Percentiles rank a stretch among this genome's conserved stretches.
phyloP scores from a whole-genome alignment of 2,888 invertebrate species.

The Polydrusus cervinus region DNA sequence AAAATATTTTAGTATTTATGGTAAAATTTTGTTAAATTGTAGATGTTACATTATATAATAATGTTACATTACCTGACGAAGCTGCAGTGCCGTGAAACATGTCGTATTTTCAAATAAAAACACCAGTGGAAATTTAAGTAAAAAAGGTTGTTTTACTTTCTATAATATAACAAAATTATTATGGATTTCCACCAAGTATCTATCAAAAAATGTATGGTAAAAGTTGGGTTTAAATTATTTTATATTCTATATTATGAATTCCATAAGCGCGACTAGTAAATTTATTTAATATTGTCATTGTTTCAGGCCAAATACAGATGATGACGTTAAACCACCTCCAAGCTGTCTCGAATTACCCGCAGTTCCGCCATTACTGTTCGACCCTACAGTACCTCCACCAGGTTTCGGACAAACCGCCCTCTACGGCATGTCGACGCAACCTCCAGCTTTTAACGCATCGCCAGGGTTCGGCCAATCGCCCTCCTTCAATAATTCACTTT shows the following conservation, averaged over 20 bases:
- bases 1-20: too few relatives aligned
- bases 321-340: background rate
- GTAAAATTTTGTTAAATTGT: too few relatives aligned
- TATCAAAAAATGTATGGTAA: slow-evolving; percentile 31
- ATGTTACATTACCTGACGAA: too few relatives aligned
- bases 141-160: too few relatives aligned
- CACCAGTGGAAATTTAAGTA: too few relatives aligned
- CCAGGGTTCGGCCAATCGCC: background rate
- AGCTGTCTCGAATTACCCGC: background rate
- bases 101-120: too few relatives aligned
- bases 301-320: slow-evolving; percentile 12
- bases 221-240: background rate
- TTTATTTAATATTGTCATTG: slow-evolving; percentile 1
- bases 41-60: too few relatives aligned
- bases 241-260: too few relatives aligned
- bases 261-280: background rate
- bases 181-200: too few relatives aligned
- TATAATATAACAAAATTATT: too few relatives aligned
- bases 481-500: background rate
- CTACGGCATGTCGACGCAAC: background rate
- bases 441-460: background rate
- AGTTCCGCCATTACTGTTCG: slow-evolving; percentile 26
- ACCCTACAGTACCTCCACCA: slow-evolving; percentile 48
- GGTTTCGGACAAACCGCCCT: slow-evolving; percentile 27
- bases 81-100: too few relatives aligned